Base-by-base conservation (phyloP, 2,797 vertebrate genomes). In the Sylvia borin region DNA sequence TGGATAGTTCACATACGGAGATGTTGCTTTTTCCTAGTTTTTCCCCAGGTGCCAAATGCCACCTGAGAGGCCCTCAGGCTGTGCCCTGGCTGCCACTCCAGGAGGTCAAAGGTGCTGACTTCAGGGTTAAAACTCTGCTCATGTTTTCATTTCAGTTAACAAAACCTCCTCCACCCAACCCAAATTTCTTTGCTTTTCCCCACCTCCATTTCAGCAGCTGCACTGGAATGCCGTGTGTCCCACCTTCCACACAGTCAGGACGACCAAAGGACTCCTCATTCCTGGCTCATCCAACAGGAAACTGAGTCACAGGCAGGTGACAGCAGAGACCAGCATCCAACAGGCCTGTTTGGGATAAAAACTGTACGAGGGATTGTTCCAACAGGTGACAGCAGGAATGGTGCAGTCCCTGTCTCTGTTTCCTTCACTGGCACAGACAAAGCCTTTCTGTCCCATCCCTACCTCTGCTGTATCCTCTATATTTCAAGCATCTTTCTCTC, bases 401-500 rank as follows among this genome's bases (percentile, higher is more conserved):
- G n/a, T 57, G 67, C 47, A 21, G 6, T 36, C 65, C 32, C 48
- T n/a, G 65, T 19, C 32, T 60, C n/a, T 16, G 3, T 11, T 34
- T 61, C 15, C 1, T n/a, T 32, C 85, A 4, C 42, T 31, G 75
- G 34, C 21, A 76, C 60, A 73, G 40, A 55, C 42, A 58, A 54
- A 79, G 14, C 40, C 24, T 74, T 62, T 32, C 55, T 57, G n/a
- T 38, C 68, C 76, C 32, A 2, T 12, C 67, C 50, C n/a, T 40
- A 0, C 61, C 65, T 77, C 62, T 1, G 3, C 85, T 67, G 19
- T 62, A 72, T 54, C 85, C 65, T 86, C 89, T 25, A 0, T 14
- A 40, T 88, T 68, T 71, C 76, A 86, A 70, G 80, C 83, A 62
- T 84, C 88, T 78, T 85, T 36, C 38, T 80, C 45, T 85, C 53